phyloP scores from a whole-genome alignment of 2,113 vertebrate species.

The Panthera tigris region DNA sequence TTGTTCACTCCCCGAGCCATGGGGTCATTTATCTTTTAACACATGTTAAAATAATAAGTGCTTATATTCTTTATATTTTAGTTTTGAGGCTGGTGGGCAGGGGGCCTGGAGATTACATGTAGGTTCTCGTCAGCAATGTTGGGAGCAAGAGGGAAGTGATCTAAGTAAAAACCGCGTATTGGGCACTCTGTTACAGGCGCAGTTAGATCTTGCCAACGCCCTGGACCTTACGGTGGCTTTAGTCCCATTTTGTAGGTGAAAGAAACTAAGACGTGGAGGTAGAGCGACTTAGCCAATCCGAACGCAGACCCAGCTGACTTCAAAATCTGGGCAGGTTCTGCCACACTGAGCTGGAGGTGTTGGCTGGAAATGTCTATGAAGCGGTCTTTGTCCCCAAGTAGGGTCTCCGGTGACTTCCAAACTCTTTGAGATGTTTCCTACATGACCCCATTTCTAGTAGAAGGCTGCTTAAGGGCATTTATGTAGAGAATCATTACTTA shows the following conservation, averaged over 20 bases:
- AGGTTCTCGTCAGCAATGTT: not conserved
- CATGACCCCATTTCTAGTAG: not conserved
- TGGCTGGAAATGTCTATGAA: not conserved
- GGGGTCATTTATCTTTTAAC: not conserved
- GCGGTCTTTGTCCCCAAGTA: not conserved
- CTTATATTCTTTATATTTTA: not conserved
- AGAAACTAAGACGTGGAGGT: fast-evolving
- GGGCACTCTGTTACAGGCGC: not conserved
- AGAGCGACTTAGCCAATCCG: fast-evolving
- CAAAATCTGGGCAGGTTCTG: fast-evolving
- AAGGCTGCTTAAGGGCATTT: not conserved
- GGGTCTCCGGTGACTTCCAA: not conserved
- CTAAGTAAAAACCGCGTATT: fast-evolving
- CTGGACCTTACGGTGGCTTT: not conserved
- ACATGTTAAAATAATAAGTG: not conserved
- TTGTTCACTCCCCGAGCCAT: not conserved
- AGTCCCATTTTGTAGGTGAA: not conserved
- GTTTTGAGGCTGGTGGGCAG: not conserved
- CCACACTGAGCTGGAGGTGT: fast-evolving
- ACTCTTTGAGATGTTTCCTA: not conserved
- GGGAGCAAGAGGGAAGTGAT: not conserved
- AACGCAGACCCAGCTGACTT: not conserved
- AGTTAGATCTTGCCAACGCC: fast-evolving
- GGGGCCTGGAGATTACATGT: not conserved
- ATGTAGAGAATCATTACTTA: not conserved